phyloP scores from a whole-genome alignment of 1,140 invertebrate species.

The Drosophila yakuba region DNA sequence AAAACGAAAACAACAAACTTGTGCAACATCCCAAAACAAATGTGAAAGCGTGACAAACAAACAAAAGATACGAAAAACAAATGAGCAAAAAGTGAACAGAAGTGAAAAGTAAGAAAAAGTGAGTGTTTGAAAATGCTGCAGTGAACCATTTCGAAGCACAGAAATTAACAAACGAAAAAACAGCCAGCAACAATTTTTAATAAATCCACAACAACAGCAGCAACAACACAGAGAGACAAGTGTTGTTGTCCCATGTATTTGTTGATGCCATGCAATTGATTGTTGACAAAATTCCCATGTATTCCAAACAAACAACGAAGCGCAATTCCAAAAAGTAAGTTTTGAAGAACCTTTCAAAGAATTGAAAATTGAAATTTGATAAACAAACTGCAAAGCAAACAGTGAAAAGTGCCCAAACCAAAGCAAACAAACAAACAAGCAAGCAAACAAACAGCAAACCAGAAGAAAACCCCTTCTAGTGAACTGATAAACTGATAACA shows the following conservation, averaged over 20 bases:
- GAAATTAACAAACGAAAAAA: slow-evolving; percentile 31
- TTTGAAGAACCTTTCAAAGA: slow-evolving; percentile 31
- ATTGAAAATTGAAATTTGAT: neutral
- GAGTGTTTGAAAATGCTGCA: slow-evolving; percentile 47
- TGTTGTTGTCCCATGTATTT: slow-evolving; percentile 75
- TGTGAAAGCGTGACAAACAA: slow-evolving; percentile 72
- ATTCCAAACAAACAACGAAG: slow-evolving; percentile 85
- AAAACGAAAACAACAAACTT: slow-evolving; percentile 35
- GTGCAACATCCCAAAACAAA: slow-evolving; percentile 64
- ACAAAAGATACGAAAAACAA: slow-evolving; percentile 45
- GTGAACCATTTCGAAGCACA: slow-evolving; percentile 30
- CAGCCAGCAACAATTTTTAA: slow-evolving; percentile 32
- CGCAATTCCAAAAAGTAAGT: slow-evolving; percentile 85
- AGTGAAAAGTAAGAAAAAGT: slow-evolving; percentile 41
- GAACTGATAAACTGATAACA: slow-evolving; percentile 55
- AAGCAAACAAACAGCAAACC: slow-evolving; percentile 6
- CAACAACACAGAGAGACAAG: slow-evolving; percentile 49
- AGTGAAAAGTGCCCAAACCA: slow-evolving; percentile 30
- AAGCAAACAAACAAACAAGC: slow-evolving; percentile 15
- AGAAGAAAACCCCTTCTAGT: slow-evolving; percentile 18
- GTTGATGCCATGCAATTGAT: slow-evolving; percentile 84
- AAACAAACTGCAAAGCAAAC: slow-evolving; percentile 8
- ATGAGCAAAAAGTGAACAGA: slow-evolving; percentile 57
- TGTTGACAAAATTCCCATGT: slow-evolving; percentile 85
- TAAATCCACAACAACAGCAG: slow-evolving; percentile 25